Conservation (phyloP, 2,888 invertebrate species). For the Machimus atricapillus region DNA sequence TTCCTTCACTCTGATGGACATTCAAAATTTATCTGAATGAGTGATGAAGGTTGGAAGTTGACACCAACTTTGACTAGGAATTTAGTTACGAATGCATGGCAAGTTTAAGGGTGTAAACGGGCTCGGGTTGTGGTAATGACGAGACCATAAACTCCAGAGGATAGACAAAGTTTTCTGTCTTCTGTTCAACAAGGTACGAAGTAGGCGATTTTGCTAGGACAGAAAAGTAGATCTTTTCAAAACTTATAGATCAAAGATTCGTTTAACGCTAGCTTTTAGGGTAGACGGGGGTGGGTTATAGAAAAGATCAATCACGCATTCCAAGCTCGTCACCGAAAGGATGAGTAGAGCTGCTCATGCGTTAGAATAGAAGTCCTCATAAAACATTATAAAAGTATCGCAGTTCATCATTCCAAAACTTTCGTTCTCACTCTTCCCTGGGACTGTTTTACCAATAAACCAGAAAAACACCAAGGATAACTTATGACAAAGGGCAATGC, state of each 20-base stretch:
- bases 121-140: neutral
- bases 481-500: neutral
- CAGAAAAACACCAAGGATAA: neutral
- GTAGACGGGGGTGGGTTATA: neutral
- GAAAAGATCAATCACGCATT: neutral
- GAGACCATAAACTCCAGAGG: neutral
- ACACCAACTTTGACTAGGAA: neutral
- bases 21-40: constrained; percentile 22
- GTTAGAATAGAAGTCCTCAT: neutral
- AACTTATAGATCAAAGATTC: neutral
- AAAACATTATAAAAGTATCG: neutral
- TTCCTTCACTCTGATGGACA: neutral
- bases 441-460: neutral
- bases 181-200: neutral
- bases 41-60: constrained; percentile 13
- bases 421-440: neutral
- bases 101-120: neutral
- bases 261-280: neutral
- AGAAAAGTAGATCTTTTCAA: neutral
- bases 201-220: neutral
- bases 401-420: neutral
- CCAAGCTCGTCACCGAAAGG: neutral
- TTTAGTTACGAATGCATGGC: neutral
- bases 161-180: neutral
- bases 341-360: neutral